These are phyloP conservation scores for Aelia acuminata DNA, from an alignment of 2,888 invertebrate genomes.

Conservation along the genomic window DNA sequence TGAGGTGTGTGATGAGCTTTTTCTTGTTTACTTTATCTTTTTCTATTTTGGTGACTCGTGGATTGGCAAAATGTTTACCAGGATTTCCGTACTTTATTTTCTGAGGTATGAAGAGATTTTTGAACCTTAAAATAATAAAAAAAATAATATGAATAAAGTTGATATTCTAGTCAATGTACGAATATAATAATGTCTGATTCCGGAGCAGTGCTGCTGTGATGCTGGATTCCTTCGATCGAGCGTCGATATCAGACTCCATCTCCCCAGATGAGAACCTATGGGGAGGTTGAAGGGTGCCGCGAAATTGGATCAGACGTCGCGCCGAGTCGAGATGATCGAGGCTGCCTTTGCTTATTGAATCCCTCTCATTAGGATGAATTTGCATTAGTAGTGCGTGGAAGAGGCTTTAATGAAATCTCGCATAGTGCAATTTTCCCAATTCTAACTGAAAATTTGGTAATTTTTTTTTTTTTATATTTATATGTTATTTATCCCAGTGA, in stretches of 20 bases:
- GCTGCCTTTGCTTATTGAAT: background rate
- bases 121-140: too few relatives aligned
- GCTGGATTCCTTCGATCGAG: background rate
- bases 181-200: too few relatives aligned
- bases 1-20: too few relatives aligned
- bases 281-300: background rate
- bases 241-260: background rate
- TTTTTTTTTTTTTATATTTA: too few relatives aligned
- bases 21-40: too few relatives aligned
- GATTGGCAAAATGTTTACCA: too few relatives aligned
- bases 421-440: background rate
- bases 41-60: too few relatives aligned
- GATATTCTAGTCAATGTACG: too few relatives aligned
- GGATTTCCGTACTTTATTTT: too few relatives aligned
- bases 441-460: background rate
- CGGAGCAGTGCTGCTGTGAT: background rate
- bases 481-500: too few relatives aligned
- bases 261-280: background rate
- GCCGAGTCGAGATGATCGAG: background rate
- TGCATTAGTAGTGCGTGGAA: background rate
- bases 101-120: too few relatives aligned
- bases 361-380: conserved; percentile 8
- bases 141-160: too few relatives aligned
- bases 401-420: background rate
- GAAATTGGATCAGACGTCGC: background rate